Conservation (phyloP, 2,888 invertebrate genomes). For the Phyllotreta cruciferae region DNA sequence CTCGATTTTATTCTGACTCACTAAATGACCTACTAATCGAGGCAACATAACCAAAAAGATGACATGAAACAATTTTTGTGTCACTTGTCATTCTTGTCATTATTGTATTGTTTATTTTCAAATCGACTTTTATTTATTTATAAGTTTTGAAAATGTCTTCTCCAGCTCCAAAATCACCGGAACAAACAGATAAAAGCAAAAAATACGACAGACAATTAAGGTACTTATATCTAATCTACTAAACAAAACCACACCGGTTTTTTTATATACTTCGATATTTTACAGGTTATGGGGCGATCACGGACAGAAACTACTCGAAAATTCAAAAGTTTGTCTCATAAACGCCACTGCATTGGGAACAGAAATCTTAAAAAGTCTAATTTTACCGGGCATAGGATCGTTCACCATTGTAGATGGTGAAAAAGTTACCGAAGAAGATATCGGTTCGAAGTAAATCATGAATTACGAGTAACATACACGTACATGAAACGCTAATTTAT, state of each 20-base stretch:
- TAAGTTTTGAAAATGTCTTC: slow-evolving; percentile 64
- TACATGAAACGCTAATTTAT: slow-evolving; percentile 29
- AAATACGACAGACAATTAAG: slow-evolving; percentile 78
- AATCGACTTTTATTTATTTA: slow-evolving; percentile 11
- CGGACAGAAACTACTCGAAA: slow-evolving; percentile 89
- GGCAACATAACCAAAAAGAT: no score
- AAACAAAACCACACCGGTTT: neutral
- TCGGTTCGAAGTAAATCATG: slow-evolving; percentile 82
- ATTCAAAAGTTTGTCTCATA: slow-evolving; percentile 89
- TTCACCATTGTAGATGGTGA: slow-evolving; percentile 93
- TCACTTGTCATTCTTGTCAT: no score
- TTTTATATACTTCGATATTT: slow-evolving; percentile 17
- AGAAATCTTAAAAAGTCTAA: slow-evolving; percentile 92
- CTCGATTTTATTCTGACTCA: no score
- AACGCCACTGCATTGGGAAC: slow-evolving; percentile 94
- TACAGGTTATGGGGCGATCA: slow-evolving; percentile 97
- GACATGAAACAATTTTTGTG: no score
- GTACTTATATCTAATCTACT: slow-evolving; percentile 43
- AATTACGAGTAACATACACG: no score
- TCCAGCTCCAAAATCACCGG: slow-evolving; percentile 71
- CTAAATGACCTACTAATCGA: no score
- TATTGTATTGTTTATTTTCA: neutral
- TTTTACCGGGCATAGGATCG: slow-evolving; percentile 92
- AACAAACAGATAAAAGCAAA: slow-evolving; percentile 71
- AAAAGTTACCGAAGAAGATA: slow-evolving; percentile 87